Conservation (phyloP, 2,888 invertebrate genomes). For the Marasmarcha lunaedactyla region DNA sequence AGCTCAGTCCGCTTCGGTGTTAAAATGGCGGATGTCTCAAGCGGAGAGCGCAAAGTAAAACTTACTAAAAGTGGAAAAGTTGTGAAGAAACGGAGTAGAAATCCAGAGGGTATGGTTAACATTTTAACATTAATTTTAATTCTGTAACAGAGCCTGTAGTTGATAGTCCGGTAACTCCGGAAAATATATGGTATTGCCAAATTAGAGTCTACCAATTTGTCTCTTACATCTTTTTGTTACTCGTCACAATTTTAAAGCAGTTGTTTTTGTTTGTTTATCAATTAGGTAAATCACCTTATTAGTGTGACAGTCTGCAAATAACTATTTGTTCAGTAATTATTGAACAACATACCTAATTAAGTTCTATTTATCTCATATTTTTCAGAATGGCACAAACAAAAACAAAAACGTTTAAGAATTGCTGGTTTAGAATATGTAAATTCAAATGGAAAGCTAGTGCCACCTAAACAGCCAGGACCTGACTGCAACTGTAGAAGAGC, state of each 20-base stretch:
- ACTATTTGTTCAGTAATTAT: too few relatives aligned
- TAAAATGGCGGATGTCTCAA: slow-evolving; percentile 71
- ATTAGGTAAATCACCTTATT: too few relatives aligned
- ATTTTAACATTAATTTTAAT: neutral
- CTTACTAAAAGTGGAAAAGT: slow-evolving; percentile 61
- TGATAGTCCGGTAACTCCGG: too few relatives aligned
- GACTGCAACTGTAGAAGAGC: slow-evolving; percentile 66
- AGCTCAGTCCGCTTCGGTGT: neutral
- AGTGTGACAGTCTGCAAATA: too few relatives aligned
- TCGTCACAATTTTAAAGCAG: slow-evolving; percentile 23
- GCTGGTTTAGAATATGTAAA: slow-evolving; percentile 68
- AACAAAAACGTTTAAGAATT: slow-evolving; percentile 65
- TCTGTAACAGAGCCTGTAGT: too few relatives aligned
- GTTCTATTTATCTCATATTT: too few relatives aligned
- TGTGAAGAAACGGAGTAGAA: slow-evolving; percentile 56
- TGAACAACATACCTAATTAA: too few relatives aligned
- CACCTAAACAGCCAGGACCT: slow-evolving; percentile 64
- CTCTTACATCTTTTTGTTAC: slow-evolving; percentile 61
- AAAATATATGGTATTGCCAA: too few relatives aligned
- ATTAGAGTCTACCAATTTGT: too few relatives aligned
- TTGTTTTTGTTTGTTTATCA: too few relatives aligned
- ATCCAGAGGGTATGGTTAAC: slow-evolving; percentile 61
- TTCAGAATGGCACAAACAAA: slow-evolving; percentile 72
- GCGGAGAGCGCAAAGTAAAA: slow-evolving; percentile 58
- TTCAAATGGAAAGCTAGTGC: slow-evolving; percentile 68